Conservation (phyloP, 2,888 invertebrate genomes). For the Agrotis ipsilon region DNA sequence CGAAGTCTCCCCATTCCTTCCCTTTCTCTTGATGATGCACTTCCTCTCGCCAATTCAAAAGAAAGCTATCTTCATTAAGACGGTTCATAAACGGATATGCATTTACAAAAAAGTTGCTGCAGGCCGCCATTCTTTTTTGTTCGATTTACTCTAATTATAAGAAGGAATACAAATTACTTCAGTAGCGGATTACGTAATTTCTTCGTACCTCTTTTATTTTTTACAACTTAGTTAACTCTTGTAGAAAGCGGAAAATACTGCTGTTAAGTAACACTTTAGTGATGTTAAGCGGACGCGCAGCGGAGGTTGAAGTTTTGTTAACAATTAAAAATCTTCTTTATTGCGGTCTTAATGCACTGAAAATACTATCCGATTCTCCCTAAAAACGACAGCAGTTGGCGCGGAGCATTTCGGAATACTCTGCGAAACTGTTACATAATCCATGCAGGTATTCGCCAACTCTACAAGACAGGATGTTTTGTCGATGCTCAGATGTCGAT, state of each 20-base stretch:
- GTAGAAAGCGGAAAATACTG: constrained; percentile 64
- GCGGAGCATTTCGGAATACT: constrained; percentile 84
- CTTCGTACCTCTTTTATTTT: constrained; percentile 26
- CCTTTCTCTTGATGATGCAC: too few species aligned
- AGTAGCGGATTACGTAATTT: constrained; percentile 22
- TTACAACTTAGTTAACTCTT: constrained; percentile 31
- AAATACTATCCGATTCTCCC: constrained; percentile 58
- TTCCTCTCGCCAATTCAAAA: too few species aligned
- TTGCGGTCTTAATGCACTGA: constrained; percentile 60
- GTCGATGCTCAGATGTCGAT: constrained; percentile 61
- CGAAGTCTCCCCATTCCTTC: too few species aligned
- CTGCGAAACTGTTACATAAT: constrained; percentile 86
- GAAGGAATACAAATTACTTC: not conserved
- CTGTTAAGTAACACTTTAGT: constrained; percentile 57
- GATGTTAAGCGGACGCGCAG: constrained; percentile 51
- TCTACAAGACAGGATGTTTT: constrained; percentile 67
- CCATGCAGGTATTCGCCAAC: constrained; percentile 83
- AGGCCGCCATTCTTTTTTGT: not conserved
- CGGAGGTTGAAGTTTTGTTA: constrained; percentile 39
- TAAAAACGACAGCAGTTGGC: constrained; percentile 66
- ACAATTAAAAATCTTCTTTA: constrained; percentile 48
- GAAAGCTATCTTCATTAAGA: not conserved
- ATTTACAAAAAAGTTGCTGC: constrained; percentile 8
- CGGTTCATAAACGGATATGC: not conserved
- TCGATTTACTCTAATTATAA: constrained; percentile 16